Evolutionary conservation across 2,113 vertebrate species (phyloP).

Genomic region (Erinaceus europaeus): DNA sequence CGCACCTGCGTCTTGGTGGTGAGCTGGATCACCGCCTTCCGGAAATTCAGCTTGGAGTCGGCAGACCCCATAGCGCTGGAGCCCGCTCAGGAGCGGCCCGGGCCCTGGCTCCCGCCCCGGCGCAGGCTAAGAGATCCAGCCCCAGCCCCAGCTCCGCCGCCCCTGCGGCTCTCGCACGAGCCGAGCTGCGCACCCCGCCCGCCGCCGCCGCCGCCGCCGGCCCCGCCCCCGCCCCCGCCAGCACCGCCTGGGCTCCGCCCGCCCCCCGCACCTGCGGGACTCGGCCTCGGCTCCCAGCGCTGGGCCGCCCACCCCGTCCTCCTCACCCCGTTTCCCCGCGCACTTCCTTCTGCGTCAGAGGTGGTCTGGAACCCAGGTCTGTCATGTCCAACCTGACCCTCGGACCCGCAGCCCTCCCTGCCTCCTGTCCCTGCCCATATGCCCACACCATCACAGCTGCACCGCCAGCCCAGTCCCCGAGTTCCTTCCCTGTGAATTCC

Average conservation of each 20-base stretch:
- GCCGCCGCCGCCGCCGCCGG: conserved; percentile 18
- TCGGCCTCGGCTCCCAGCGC: neutral
- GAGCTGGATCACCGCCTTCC: conserved; percentile 98
- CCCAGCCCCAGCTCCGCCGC: conserved; percentile 38
- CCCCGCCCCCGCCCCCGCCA: neutral
- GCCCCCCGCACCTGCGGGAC: conserved; percentile 52
- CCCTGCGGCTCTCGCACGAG: conserved; percentile 37
- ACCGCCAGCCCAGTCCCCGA: neutral
- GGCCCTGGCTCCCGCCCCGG: neutral
- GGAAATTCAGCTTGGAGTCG: conserved; percentile 97
- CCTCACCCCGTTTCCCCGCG: neutral
- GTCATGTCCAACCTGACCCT: neutral
- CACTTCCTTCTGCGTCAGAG: neutral
- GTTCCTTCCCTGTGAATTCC: neutral
- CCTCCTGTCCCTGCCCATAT: neutral
- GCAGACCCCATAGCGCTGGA: conserved; percentile 90
- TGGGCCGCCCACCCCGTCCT: neutral
- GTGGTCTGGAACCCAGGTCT: neutral
- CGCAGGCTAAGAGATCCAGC: neutral
- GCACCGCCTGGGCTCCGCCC: neutral
- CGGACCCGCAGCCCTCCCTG: neutral
- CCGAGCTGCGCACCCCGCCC: neutral
- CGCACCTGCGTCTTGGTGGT: conserved; percentile 97
- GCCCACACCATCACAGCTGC: neutral
- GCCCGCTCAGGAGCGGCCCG: conserved; percentile 21